Base-by-base conservation (phyloP, 2,113 vertebrate genomes). In the Otocyon megalotis region DNA sequence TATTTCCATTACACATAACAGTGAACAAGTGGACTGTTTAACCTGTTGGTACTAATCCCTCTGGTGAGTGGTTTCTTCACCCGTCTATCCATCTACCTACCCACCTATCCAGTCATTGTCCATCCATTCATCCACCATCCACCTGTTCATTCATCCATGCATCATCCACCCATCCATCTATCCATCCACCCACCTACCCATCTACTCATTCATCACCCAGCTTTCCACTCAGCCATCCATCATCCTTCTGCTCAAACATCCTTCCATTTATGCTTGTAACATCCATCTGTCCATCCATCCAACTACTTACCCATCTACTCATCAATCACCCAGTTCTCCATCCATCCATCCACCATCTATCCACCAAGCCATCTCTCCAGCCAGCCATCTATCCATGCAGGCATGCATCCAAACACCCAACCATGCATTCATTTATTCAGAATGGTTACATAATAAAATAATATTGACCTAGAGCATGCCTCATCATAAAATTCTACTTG, bases 271-370 rank as follows among this genome's bases (percentile, higher is more conserved):
- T 7, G 30, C 35, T 2, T 67, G 12, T 16, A 32, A 32, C 65
- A 58, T 1, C 19, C 22, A 20, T 15, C 24, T 0, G 1, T 37
- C n/a, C 32, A 37, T 2, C 30, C 3, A 14, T 7, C 24, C 9
- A n/a, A 11, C 60, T 53, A 71, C 77, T 54, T 32, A 80, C 2
- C 8, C 8, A 48, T 19, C 37, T 8, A 60, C 16, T 54, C 10
- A 37, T 7, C 14, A 17, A 53, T 37, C 20, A 48, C 69, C 50
- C n/a, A n/a, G n/a, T n/a, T n/a, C n/a, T n/a, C 48, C 7, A 43
- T 2, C 5, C 9, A 3, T 48, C 28, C 53, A 37, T 3, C 22
- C 63, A 37, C 17, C 37, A 53, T 5, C 20, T 5, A n/a, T 3
- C 32, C 15, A 53, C 24, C 67, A 43, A 43, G 43, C 17, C 37